Evolutionary conservation across 2,113 vertebrate species (phyloP).

Genomic region (Pterocles burchelli): DNA sequence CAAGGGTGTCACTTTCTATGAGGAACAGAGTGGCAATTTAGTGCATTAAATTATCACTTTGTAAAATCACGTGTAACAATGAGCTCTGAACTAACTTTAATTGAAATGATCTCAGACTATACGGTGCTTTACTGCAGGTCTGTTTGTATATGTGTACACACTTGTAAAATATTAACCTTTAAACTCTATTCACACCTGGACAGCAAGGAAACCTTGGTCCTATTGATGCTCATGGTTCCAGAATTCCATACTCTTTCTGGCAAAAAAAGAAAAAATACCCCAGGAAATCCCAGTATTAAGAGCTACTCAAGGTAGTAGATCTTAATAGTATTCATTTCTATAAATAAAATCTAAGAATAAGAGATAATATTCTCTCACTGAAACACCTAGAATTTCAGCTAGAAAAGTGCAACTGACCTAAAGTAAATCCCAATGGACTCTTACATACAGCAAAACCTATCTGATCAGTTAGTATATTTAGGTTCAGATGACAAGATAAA

Average conservation of each 20-base stretch:
- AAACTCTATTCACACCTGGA: not conserved
- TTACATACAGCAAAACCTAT: not conserved
- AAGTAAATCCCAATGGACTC: not conserved
- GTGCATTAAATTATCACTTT: slow-evolving; percentile 23
- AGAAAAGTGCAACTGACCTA: not conserved
- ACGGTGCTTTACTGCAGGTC: not conserved
- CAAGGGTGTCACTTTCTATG: slow-evolving; percentile 24
- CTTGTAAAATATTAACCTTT: not conserved
- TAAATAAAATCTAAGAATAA: not conserved
- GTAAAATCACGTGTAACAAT: not conserved
- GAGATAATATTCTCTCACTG: not conserved
- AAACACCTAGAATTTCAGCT: not conserved
- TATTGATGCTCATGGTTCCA: not conserved
- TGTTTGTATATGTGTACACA: not conserved
- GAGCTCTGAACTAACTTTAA: slow-evolving; percentile 30
- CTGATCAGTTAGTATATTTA: not conserved
- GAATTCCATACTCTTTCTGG: not conserved
- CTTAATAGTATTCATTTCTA: not conserved
- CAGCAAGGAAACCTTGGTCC: not conserved
- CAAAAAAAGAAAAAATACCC: not conserved
- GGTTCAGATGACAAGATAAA: not conserved
- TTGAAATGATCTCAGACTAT: not conserved
- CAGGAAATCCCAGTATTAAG: not conserved
- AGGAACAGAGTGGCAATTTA: slow-evolving; percentile 14
- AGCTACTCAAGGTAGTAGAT: not conserved